These are phyloP conservation scores for Tachuris rubrigastra DNA, from an alignment of 2,113 vertebrate genomes.

Conservation along the genomic window DNA sequence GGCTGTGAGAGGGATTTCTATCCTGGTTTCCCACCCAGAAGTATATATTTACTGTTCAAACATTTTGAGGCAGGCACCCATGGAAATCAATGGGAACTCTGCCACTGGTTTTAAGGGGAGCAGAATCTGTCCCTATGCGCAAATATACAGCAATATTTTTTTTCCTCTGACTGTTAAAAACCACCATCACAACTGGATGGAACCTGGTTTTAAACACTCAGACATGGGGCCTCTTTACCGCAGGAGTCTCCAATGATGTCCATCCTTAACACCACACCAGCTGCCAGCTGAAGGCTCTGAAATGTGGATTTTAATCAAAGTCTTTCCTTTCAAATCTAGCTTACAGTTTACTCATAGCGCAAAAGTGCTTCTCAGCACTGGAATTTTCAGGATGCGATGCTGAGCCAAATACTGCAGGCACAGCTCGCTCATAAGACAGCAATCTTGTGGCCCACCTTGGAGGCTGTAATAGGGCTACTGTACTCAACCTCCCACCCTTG, in stretches of 20 bases:
- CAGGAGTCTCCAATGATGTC: slow-evolving; percentile 33
- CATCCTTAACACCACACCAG: slow-evolving; percentile 30
- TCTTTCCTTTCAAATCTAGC: slow-evolving; percentile 55
- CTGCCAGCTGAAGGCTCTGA: slow-evolving; percentile 45
- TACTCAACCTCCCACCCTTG: slow-evolving; percentile 67
- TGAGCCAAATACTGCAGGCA: slow-evolving; percentile 65
- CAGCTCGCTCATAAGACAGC: slow-evolving; percentile 64
- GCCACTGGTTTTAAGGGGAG: slow-evolving; percentile 50
- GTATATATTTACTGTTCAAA: slow-evolving; percentile 65
- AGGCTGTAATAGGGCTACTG: slow-evolving; percentile 71
- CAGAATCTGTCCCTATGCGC: slow-evolving; percentile 45
- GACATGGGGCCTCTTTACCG: slow-evolving; percentile 7
- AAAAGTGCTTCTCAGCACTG: slow-evolving; percentile 61
- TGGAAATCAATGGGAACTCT: slow-evolving; percentile 49
- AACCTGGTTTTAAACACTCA: slow-evolving; percentile 37
- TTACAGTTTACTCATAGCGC: slow-evolving; percentile 55
- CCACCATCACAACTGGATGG: slow-evolving; percentile 51
- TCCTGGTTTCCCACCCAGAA: slow-evolving; percentile 59
- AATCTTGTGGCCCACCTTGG: slow-evolving; percentile 66
- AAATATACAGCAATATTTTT: slow-evolving; percentile 42
- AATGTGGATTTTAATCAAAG: slow-evolving; percentile 62
- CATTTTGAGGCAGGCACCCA: slow-evolving; percentile 50
- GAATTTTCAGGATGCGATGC: slow-evolving; percentile 64
- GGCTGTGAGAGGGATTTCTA: slow-evolving; percentile 55
- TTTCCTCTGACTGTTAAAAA: slow-evolving; percentile 37